phyloP scores from a whole-genome alignment of 2,888 invertebrate species.

The Mythimna pallens region DNA sequence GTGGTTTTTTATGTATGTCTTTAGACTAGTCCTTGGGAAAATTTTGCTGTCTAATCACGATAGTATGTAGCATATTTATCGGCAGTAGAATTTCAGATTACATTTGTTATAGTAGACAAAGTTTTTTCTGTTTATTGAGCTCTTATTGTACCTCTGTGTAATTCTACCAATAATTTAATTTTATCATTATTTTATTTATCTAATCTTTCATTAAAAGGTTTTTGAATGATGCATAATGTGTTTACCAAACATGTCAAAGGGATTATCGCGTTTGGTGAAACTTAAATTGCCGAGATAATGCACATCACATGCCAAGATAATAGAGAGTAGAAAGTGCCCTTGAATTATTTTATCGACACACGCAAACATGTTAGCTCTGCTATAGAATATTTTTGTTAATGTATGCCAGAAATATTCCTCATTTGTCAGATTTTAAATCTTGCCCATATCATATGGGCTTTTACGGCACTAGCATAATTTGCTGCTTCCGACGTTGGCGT shows the following conservation, averaged over 20 bases:
- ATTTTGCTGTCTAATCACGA: not conserved
- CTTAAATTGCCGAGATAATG: conserved; percentile 36
- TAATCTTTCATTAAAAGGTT: conserved; percentile 31
- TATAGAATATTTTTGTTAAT: conserved; percentile 19
- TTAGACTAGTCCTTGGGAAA: not conserved
- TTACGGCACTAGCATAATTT: conserved; percentile 68
- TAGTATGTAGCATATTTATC: not conserved
- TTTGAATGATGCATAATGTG: conserved; percentile 25
- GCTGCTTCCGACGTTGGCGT: conserved; percentile 80
- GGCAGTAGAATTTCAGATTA: not conserved
- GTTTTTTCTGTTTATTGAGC: too few relatives aligned
- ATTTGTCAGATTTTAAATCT: conserved; percentile 55
- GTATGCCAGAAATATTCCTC: conserved; percentile 40
- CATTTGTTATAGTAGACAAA: too few relatives aligned
- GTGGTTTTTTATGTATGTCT: not conserved
- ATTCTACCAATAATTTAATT: not conserved
- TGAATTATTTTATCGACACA: conserved; percentile 41
- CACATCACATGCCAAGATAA: conserved; percentile 45
- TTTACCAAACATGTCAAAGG: conserved; percentile 35
- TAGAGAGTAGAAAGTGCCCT: conserved; percentile 46
- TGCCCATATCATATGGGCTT: conserved; percentile 43
- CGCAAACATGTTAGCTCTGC: conserved; percentile 17
- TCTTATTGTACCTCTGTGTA: not conserved
- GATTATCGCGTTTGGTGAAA: conserved; percentile 40
- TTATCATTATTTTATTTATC: not conserved